phyloP scores from a whole-genome alignment of 2,113 vertebrate genomes.

The Coptodon rendalli region DNA sequence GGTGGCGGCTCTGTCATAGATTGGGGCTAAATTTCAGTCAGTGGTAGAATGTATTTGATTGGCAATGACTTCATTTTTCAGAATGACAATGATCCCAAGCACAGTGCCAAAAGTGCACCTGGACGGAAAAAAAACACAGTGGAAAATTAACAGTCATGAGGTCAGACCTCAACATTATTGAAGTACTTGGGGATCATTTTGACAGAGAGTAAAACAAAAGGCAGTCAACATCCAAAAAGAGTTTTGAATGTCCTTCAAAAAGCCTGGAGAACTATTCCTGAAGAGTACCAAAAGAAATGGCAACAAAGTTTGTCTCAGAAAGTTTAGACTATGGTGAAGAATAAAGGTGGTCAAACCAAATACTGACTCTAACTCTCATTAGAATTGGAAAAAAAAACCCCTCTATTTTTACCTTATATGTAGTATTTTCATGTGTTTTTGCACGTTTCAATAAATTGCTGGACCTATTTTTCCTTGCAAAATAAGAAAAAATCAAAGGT shows the following conservation, averaged over 20 bases:
- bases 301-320: not conserved
- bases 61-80: not conserved
- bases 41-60: not conserved
- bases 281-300: not conserved
- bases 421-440: not conserved
- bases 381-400: accelerated
- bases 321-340: not conserved
- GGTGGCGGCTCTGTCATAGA: not conserved
- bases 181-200: not conserved
- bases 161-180: not conserved
- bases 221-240: not conserved
- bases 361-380: not conserved
- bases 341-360: not conserved
- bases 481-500: not conserved
- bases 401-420: not conserved
- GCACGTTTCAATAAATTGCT: not conserved
- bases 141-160: not conserved
- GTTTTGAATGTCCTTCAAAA: not conserved
- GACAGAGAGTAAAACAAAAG: not conserved
- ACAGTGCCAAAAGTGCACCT: not conserved
- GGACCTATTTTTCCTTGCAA: not conserved
- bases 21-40: not conserved
- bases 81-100: not conserved
- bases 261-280: not conserved
- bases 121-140: not conserved